Percentiles rank a stretch among this genome's conserved stretches.
phyloP scores from a whole-genome alignment of 2,113 vertebrate species.

The Gadus chalcogrammus region DNA sequence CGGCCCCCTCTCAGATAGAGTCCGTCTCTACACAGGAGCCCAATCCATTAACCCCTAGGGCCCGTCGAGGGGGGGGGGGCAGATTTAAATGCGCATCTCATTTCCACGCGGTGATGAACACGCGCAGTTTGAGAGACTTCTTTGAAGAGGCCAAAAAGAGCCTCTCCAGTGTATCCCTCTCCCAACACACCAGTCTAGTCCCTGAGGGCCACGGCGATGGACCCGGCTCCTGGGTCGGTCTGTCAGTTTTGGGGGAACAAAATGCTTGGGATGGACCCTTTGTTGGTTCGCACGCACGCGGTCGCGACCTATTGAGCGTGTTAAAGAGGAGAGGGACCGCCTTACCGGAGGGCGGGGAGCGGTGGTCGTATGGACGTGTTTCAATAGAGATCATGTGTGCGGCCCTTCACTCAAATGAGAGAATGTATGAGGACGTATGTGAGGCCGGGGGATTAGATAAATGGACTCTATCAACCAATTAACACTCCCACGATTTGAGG shows the following conservation, averaged over 20 bases:
- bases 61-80: slow-evolving; percentile 75
- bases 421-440: slow-evolving; percentile 44
- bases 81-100: slow-evolving; percentile 99
- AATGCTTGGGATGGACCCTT: slow-evolving; percentile 81
- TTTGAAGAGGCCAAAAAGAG: slow-evolving; percentile 76
- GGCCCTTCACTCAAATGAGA: slow-evolving; percentile 77
- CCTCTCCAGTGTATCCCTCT: slow-evolving; percentile 74
- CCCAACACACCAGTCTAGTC: slow-evolving; percentile 75
- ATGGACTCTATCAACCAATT: slow-evolving; percentile 75
- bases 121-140: slow-evolving; percentile 60
- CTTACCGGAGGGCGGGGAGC: slow-evolving; percentile 76
- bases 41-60: slow-evolving; percentile 93
- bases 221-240: slow-evolving; percentile 75
- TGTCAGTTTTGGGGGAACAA: slow-evolving; percentile 65
- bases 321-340: slow-evolving; percentile 71
- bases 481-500: slow-evolving; percentile 64
- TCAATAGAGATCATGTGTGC: slow-evolving; percentile 73
- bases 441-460: slow-evolving; percentile 74
- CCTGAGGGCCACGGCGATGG: slow-evolving; percentile 84
- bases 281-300: slow-evolving; percentile 80
- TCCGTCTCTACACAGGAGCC: slow-evolving; percentile 84
- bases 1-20: slow-evolving; percentile 68
- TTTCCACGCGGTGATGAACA: slow-evolving; percentile 86
- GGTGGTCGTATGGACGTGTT: slow-evolving; percentile 84
- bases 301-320: slow-evolving; percentile 46